phyloP scores from a whole-genome alignment of 2,888 invertebrate species.

The Strigamia crassipes region DNA sequence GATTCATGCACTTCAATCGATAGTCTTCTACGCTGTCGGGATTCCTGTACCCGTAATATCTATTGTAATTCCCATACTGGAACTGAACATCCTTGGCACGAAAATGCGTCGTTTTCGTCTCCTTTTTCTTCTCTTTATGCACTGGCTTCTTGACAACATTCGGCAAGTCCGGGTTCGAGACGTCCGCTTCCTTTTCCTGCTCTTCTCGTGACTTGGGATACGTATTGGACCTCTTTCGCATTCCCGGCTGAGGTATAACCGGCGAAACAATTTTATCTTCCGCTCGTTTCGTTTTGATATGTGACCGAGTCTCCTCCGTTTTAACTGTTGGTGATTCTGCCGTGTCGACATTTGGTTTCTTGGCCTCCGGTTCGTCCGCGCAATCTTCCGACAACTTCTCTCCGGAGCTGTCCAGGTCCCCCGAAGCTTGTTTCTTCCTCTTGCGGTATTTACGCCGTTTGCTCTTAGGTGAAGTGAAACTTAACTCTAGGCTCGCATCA shows the following conservation, averaged over 20 bases:
- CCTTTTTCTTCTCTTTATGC: slow-evolving; percentile 4
- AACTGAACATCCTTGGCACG: slow-evolving; percentile 78
- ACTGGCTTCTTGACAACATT: background rate
- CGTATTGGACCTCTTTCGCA: slow-evolving; percentile 52
- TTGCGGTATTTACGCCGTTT: slow-evolving; percentile 53
- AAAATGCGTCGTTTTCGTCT: slow-evolving; percentile 60
- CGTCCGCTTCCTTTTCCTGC: slow-evolving; percentile 39
- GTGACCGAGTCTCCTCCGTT: slow-evolving; percentile 48
- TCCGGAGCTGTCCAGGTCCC: slow-evolving; percentile 45
- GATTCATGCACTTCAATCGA: slow-evolving; percentile 79
- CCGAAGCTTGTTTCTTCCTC: slow-evolving; percentile 53
- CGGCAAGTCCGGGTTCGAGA: background rate
- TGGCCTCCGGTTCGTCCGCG: slow-evolving; percentile 27
- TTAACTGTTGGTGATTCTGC: slow-evolving; percentile 43
- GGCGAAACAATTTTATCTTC: slow-evolving; percentile 91
- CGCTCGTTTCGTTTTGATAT: slow-evolving; percentile 49
- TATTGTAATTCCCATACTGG: slow-evolving; percentile 95
- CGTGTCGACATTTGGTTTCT: slow-evolving; percentile 45
- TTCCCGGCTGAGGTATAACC: slow-evolving; percentile 84
- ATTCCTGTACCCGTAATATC: slow-evolving; percentile 95
- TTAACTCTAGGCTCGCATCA: slow-evolving; percentile 69
- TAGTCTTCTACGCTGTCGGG: slow-evolving; percentile 79
- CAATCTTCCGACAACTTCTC: slow-evolving; percentile 31
- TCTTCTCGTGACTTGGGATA: slow-evolving; percentile 45
- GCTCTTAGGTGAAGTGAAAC: slow-evolving; percentile 51